phyloP scores from a whole-genome alignment of 2,797 vertebrate genomes.

The Sparus aurata region DNA sequence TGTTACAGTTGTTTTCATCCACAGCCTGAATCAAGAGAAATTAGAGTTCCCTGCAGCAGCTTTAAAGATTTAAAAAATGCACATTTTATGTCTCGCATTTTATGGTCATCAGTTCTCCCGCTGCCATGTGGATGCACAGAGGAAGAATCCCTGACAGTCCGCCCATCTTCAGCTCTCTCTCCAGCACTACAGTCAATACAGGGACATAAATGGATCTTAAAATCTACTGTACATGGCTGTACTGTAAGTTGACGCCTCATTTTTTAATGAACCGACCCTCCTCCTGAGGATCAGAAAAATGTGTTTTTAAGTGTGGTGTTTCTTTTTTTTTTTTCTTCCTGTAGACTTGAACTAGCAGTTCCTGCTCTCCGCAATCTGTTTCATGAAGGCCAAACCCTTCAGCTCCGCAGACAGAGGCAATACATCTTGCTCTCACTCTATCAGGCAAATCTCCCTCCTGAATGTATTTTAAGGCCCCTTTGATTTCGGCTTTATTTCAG shows the following conservation, averaged over 20 bases:
- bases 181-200: background rate
- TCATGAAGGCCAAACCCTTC: conserved; percentile 28
- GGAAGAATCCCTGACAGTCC: background rate
- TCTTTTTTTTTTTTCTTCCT: background rate
- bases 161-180: background rate
- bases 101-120: background rate
- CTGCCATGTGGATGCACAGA: background rate
- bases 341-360: background rate
- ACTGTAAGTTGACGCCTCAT: background rate
- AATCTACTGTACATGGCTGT: background rate
- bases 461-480: conserved; percentile 35
- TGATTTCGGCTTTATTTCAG: conserved; percentile 26
- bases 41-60: too few relatives aligned
- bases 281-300: background rate
- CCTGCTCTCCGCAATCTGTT: background rate
- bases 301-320: background rate
- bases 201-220: background rate
- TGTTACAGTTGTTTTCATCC: too few relatives aligned
- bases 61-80: too few relatives aligned
- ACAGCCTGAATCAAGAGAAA: too few relatives aligned
- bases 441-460: conserved; percentile 33
- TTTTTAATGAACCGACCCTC: background rate
- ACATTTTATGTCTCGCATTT: too few relatives aligned
- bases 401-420: conserved; percentile 18
- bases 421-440: conserved; percentile 25